These are phyloP conservation scores for Cheilinus undulatus DNA, from an alignment of 2,113 vertebrate genomes.

Conservation along the genomic window DNA sequence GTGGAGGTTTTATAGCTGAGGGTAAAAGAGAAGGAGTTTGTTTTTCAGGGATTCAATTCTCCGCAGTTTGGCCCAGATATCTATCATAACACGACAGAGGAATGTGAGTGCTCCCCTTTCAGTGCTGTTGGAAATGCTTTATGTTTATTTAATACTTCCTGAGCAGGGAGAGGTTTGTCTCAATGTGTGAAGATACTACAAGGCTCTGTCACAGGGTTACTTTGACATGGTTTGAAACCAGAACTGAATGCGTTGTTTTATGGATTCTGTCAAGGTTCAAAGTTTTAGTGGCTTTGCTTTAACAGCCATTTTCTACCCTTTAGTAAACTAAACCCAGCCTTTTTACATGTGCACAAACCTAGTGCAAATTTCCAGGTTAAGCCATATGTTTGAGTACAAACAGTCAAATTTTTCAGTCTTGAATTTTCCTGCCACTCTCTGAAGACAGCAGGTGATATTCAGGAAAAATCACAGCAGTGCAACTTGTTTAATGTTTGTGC, in stretches of 20 bases:
- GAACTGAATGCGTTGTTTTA: conserved; percentile 10
- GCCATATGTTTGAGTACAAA: too few relatives aligned
- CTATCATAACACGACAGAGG: conserved; percentile 61
- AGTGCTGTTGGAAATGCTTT: conserved; percentile 53
- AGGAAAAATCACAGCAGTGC: too few relatives aligned
- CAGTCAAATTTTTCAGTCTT: too few relatives aligned
- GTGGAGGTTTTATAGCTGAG: conserved; percentile 1
- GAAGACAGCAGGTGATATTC: too few relatives aligned
- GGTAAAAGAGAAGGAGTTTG: conserved; percentile 12
- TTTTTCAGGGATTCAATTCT: conserved; percentile 49
- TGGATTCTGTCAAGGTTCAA: background rate
- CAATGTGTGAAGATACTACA: conserved; percentile 33
- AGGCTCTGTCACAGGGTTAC: conserved; percentile 12
- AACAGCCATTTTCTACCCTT: conserved; percentile 2
- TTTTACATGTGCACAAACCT: too few relatives aligned
- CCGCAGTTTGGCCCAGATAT: conserved; percentile 64
- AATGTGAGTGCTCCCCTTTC: conserved; percentile 61
- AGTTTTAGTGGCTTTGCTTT: background rate
- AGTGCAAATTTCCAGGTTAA: too few relatives aligned
- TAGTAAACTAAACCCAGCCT: too few relatives aligned
- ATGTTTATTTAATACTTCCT: conserved; percentile 78
- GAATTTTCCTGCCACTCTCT: too few relatives aligned
- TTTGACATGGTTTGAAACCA: conserved; percentile 7
- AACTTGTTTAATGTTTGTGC: too few relatives aligned
- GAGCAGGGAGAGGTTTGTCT: conserved; percentile 57